These are phyloP conservation scores for Arctocebus calabarensis DNA, from an alignment of 2,797 vertebrate species.

Conservation along the genomic window DNA sequence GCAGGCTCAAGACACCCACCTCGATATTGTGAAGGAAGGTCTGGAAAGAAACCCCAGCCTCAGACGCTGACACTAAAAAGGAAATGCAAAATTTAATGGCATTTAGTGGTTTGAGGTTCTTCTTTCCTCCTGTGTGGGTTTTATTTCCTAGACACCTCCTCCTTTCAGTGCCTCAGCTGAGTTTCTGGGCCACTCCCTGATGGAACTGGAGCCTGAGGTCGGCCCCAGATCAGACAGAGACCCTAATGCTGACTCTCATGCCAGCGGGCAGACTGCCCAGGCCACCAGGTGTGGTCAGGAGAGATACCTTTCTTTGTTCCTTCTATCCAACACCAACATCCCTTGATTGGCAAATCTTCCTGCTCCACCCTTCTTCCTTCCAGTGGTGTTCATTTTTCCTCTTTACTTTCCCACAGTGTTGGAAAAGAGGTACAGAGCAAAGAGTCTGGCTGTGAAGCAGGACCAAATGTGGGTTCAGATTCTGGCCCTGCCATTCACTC, in stretches of 20 bases:
- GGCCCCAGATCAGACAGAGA: background rate
- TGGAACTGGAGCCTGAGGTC: background rate
- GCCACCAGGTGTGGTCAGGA: background rate
- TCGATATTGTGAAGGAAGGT: background rate
- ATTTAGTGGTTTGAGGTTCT: background rate
- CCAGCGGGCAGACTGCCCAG: background rate
- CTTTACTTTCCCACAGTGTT: fast-evolving
- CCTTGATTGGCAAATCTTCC: background rate
- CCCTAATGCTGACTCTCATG: background rate
- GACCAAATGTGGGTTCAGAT: background rate
- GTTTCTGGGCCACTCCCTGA: background rate
- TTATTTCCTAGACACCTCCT: background rate
- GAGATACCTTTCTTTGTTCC: background rate
- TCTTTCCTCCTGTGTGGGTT: background rate
- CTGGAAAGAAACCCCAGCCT: background rate
- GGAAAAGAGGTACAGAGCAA: background rate
- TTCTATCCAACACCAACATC: no score
- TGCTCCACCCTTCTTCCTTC: background rate
- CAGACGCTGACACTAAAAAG: background rate
- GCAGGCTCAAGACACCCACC: fast-evolving
- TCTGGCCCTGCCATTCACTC: background rate
- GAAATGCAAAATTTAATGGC: background rate
- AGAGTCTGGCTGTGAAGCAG: background rate
- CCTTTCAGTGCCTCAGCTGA: background rate
- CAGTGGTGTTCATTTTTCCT: background rate